Percentiles rank a stretch among this genome's conserved stretches.
These are phyloP conservation scores for Tetramorium alpestre DNA, from an alignment of 1,140 invertebrate species.

Conservation along the genomic window DNA sequence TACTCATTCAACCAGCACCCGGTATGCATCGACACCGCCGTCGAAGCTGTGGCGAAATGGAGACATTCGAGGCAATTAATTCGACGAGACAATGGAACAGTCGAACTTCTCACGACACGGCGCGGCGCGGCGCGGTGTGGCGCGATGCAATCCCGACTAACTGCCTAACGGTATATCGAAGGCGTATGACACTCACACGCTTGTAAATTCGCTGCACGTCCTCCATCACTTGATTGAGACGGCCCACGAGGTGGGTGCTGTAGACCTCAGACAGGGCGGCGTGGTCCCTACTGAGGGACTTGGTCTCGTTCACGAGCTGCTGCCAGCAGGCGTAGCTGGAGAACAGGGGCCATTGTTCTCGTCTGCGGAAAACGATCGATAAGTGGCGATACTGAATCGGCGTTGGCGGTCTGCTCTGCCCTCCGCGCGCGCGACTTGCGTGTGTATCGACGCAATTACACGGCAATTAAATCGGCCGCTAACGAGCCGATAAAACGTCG, in stretches of 20 bases:
- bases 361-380: slow-evolving; percentile 86
- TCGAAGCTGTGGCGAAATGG: slow-evolving; percentile 11
- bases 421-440: neutral
- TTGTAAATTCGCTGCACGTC: slow-evolving; percentile 96
- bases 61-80: slow-evolving; percentile 59
- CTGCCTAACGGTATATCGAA: neutral
- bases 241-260: slow-evolving; percentile 92
- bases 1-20: neutral
- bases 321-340: slow-evolving; percentile 97
- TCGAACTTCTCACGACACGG: slow-evolving; percentile 40
- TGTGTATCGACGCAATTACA: slow-evolving; percentile 27
- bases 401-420: too few species aligned
- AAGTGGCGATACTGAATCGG: slow-evolving; percentile 8
- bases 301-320: slow-evolving; percentile 94
- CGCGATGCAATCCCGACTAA: slow-evolving; percentile 19
- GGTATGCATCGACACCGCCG: neutral
- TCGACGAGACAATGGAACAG: slow-evolving; percentile 47
- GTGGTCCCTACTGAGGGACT: slow-evolving; percentile 95
- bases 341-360: slow-evolving; percentile 97
- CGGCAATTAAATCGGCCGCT: slow-evolving; percentile 39
- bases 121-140: neutral
- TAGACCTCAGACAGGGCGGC: slow-evolving; percentile 95
- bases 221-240: slow-evolving; percentile 94
- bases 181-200: slow-evolving; percentile 87
- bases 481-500: slow-evolving; percentile 24